Percentiles rank a stretch among this genome's conserved stretches.
Evolutionary conservation across 2,888 invertebrate genomes (phyloP).

Genomic region (Pseudococcus longispinus): DNA sequence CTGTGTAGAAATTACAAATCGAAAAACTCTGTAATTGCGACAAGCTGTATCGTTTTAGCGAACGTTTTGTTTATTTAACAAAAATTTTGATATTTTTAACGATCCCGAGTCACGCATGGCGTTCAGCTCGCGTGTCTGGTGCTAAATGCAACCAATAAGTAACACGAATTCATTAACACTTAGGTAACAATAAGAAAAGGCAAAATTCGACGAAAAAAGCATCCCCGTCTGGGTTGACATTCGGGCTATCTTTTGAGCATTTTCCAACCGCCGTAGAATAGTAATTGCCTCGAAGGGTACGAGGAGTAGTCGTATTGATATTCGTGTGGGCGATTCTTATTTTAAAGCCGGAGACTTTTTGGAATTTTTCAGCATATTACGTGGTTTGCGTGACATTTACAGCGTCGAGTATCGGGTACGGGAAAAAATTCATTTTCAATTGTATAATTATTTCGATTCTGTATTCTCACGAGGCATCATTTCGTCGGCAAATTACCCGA

Average conservation of each 20-base stretch:
- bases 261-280: background rate
- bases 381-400: background rate
- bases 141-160: slow-evolving; percentile 32
- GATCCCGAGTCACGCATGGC: slow-evolving; percentile 16
- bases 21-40: slow-evolving; percentile 38
- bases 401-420: background rate
- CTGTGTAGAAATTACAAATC: slow-evolving; percentile 17
- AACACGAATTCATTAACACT: slow-evolving; percentile 43
- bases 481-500: background rate
- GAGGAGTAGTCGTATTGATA: background rate
- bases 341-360: background rate
- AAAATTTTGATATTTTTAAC: slow-evolving; percentile 41
- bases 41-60: slow-evolving; percentile 34
- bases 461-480: background rate
- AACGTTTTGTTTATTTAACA: slow-evolving; percentile 39
- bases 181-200: background rate
- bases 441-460: background rate
- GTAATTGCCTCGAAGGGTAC: background rate
- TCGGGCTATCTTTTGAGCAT: background rate
- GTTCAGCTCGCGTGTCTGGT: slow-evolving; percentile 14
- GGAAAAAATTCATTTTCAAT: background rate
- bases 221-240: background rate
- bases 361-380: background rate
- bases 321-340: background rate
- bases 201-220: background rate